These are phyloP conservation scores for Tricholauxania praeusta DNA, from an alignment of 2,888 invertebrate species.

Conservation along the genomic window DNA sequence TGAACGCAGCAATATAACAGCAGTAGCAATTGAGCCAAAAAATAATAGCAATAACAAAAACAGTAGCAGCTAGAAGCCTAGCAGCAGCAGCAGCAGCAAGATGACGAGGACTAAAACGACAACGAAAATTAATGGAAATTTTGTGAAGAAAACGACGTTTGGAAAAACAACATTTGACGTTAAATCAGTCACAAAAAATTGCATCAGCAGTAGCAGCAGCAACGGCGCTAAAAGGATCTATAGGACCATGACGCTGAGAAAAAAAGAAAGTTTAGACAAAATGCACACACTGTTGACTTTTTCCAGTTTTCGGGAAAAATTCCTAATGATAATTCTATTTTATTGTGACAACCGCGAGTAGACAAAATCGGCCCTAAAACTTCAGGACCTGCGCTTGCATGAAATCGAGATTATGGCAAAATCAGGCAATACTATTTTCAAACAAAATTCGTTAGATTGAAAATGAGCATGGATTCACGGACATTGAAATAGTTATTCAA, in stretches of 20 bases:
- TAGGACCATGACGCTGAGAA: conserved; percentile 14
- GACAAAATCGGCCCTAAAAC: no score
- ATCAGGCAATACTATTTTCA: no score
- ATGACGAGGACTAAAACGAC: conserved; percentile 46
- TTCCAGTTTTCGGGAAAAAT: no score
- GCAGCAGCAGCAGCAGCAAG: conserved; percentile 11
- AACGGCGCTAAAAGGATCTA: conserved; percentile 28
- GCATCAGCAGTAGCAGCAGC: conserved; percentile 20
- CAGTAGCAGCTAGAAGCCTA: conserved; percentile 13
- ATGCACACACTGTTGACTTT: no score
- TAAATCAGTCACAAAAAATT: conserved; percentile 36
- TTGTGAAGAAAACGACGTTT: conserved; percentile 46
- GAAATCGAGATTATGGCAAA: no score
- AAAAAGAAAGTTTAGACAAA: no score
- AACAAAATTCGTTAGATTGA: no score
- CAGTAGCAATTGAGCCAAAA: conserved; percentile 35
- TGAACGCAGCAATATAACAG: conserved; percentile 31
- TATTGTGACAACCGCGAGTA: no score
- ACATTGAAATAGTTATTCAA: no score
- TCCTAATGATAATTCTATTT: no score
- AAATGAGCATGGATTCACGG: no score
- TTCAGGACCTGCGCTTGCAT: no score
- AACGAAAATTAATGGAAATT: conserved; percentile 64
- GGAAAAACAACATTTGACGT: conserved; percentile 44
- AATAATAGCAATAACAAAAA: conserved; percentile 29